Percentiles rank a stretch among this genome's conserved stretches.
phyloP scores from a whole-genome alignment of 2,888 invertebrate genomes.

The Mimas tiliae region DNA sequence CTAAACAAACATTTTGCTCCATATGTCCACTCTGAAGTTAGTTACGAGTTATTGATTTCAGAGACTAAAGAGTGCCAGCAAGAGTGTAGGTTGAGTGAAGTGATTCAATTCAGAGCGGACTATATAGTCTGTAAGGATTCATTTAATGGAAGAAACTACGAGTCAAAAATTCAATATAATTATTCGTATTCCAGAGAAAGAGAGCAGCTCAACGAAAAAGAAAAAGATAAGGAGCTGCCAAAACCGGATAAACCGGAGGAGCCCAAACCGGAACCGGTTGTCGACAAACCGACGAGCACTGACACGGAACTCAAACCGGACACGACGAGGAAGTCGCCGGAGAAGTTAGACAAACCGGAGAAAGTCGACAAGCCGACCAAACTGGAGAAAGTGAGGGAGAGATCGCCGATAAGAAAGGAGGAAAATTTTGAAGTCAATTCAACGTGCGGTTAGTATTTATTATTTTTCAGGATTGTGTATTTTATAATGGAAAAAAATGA shows the following conservation, averaged over 20 bases:
- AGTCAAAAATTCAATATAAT: neutral
- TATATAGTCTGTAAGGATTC: too few species aligned
- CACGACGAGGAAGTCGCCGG: slow-evolving; percentile 60
- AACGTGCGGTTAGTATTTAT: slow-evolving; percentile 66
- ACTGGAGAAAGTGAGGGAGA: slow-evolving; percentile 41
- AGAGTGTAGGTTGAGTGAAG: too few species aligned
- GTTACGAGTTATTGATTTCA: too few species aligned
- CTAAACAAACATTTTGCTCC: too few species aligned
- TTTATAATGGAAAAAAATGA: too few species aligned
- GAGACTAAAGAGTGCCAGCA: too few species aligned
- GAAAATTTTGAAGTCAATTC: slow-evolving; percentile 67
- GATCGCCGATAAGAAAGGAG: slow-evolving; percentile 51
- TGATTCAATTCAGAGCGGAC: too few species aligned
- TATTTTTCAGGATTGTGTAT: neutral
- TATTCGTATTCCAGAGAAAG: slow-evolving; percentile 53
- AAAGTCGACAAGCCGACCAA: slow-evolving; percentile 30
- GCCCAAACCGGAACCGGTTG: slow-evolving; percentile 32
- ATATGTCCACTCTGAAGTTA: too few species aligned
- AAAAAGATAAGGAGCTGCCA: slow-evolving; percentile 42
- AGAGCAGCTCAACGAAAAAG: slow-evolving; percentile 46
- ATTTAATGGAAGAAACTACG: too few species aligned
- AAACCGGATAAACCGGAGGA: slow-evolving; percentile 37
- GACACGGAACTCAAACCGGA: slow-evolving; percentile 48
- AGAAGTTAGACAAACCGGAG: slow-evolving; percentile 37
- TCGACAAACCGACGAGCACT: slow-evolving; percentile 36